A percentile compares a stretch with the other conserved stretches of the same genome.
phyloP scores from a whole-genome alignment of 1,140 invertebrate species.

The Reticulitermes speratus region DNA sequence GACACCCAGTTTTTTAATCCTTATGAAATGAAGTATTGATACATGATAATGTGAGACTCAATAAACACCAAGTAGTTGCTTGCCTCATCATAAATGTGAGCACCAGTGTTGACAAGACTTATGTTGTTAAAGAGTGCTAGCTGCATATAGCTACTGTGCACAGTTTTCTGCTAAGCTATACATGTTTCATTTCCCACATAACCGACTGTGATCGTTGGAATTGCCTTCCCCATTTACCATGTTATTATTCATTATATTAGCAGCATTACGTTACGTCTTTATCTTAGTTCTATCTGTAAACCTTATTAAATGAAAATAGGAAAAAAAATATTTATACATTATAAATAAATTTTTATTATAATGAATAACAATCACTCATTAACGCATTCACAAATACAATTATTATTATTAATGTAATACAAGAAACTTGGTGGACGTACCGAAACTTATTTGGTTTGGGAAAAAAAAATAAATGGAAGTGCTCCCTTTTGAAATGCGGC shows the following conservation, averaged over 20 bases:
- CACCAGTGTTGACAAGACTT: slow-evolving; percentile 26
- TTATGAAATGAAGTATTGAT: not conserved
- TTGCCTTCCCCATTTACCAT: slow-evolving; percentile 35
- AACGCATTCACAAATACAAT: slow-evolving; percentile 22
- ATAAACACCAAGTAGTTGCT: not conserved
- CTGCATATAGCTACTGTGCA: not conserved
- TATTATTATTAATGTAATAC: slow-evolving; percentile 10
- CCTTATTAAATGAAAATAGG: not conserved
- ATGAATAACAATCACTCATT: slow-evolving; percentile 26
- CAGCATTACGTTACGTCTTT: slow-evolving; percentile 20
- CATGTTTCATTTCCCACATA: slow-evolving; percentile 30
- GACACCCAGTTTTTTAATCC: slow-evolving; percentile 16
- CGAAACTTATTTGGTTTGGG: not conserved
- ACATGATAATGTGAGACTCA: not conserved
- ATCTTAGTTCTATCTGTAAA: slow-evolving; percentile 22
- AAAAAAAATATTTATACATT: slow-evolving; percentile 21
- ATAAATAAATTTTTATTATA: not conserved
- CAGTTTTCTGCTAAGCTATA: not conserved
- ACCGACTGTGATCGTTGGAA: slow-evolving; percentile 38
- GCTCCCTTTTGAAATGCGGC: slow-evolving; percentile 36
- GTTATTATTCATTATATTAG: slow-evolving; percentile 22
- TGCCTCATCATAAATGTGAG: slow-evolving; percentile 32
- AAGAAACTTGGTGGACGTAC: not conserved
- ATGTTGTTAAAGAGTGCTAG: not conserved
- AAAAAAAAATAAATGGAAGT: slow-evolving; percentile 17